Evolutionary conservation across 2,888 invertebrate genomes (phyloP), one percentile per base, ranked within the genome.

Genomic region (Eupithecia pulchellata): DNA sequence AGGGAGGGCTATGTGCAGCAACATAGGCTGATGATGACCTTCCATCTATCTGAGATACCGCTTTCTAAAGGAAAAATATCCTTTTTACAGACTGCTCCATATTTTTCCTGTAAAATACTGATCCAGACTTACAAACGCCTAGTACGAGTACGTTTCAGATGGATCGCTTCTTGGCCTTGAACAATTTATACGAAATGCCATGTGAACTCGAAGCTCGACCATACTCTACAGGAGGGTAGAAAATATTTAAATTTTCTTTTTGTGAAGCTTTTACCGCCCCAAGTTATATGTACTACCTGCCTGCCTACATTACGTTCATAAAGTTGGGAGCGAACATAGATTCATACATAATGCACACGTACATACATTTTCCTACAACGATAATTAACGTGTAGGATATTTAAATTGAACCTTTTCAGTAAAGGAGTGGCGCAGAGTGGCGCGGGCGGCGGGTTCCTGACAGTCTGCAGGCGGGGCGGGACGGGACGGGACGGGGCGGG

Each of bases 331-430:
- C 47, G 3, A 13, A 17, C 61, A n/a, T n/a, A n/a, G n/a, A n/a
- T n/a, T 0, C 42, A 63, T 64, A 42, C 64, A 58, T 68, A 64
- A 69, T 58, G 68, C 64, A 64, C 64, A 57, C n/a, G 29, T 36
- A 66, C 57, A 68, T 36, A 66, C 57, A 68, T 52, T 64, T 42
- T 63, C 29, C 30, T 36, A 72, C 65, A 68, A 70, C 72, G 74
- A 67, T 76, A 77, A 76, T 77, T 73, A 77, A 73, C 73, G 72
- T 61, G 74, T 75, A 62, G 61, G 55, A 66, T 72, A 74, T 76
- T 75, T 63, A 72, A 76, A 75, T 75, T 72, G 69, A 69, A 71
- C 71, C 71, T 75, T 76, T 76, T 71, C 63, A 73, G 65, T 61
- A 42, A 6, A 0, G 8, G 42, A 42, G 42, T 42, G 8, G 68